phyloP scores from a whole-genome alignment of 2,113 vertebrate species.

The Sarotherodon lohbergeri region DNA sequence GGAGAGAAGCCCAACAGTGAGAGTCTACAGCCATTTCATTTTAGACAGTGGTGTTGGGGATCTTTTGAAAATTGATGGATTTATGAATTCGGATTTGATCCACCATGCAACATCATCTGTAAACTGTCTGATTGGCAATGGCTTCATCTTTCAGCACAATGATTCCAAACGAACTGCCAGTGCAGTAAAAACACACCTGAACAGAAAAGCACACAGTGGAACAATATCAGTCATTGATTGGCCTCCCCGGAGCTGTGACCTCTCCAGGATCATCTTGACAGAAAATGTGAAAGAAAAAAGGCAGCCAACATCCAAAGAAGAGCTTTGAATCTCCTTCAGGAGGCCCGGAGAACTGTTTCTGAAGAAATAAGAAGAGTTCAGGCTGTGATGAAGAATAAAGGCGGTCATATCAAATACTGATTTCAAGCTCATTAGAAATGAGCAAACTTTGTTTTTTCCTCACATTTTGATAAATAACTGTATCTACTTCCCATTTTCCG shows the following conservation, averaged over 20 bases:
- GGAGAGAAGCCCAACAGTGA: too few relatives aligned
- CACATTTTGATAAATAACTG: not conserved
- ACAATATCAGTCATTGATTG: not conserved
- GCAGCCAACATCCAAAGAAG: not conserved
- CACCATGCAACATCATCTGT: too few relatives aligned
- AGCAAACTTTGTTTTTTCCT: not conserved
- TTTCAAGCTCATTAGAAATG: not conserved
- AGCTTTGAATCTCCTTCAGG: not conserved
- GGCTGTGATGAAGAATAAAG: not conserved
- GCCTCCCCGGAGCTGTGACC: not conserved
- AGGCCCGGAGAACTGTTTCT: not conserved
- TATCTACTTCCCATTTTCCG: not conserved
- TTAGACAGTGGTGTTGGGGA: too few relatives aligned
- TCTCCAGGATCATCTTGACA: not conserved
- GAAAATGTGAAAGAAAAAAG: not conserved
- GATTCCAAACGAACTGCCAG: too few relatives aligned
- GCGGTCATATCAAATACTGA: not conserved
- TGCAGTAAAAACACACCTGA: too few relatives aligned
- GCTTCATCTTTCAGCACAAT: too few relatives aligned
- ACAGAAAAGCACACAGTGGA: not conserved
- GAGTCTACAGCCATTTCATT: too few relatives aligned
- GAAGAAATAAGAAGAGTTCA: not conserved
- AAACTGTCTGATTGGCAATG: too few relatives aligned
- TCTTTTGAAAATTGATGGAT: too few relatives aligned
- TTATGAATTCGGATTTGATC: too few relatives aligned